Conservation (phyloP, 2,888 invertebrate species). For the Subacronicta megacephala region DNA sequence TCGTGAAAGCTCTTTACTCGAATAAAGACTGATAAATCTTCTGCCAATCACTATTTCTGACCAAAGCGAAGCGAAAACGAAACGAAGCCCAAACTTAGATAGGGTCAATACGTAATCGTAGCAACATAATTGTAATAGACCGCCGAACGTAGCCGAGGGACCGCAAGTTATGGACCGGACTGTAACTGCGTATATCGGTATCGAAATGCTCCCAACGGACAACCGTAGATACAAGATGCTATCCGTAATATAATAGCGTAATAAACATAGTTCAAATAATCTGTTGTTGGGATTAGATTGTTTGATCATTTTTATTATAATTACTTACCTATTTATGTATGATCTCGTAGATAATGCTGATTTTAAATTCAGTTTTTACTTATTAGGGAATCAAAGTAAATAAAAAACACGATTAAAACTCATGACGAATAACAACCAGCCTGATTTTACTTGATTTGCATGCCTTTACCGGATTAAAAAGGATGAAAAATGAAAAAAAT, state of each 20-base stretch:
- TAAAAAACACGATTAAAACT: too few relatives aligned
- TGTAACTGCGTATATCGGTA: slow-evolving; percentile 66
- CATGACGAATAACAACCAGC: too few relatives aligned
- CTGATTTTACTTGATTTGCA: too few relatives aligned
- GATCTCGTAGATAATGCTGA: too few relatives aligned
- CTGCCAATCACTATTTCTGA: too few relatives aligned
- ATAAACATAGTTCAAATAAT: slow-evolving; percentile 46
- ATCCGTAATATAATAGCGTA: slow-evolving; percentile 52
- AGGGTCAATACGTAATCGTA: slow-evolving; percentile 49
- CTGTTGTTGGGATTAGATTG: slow-evolving; percentile 12
- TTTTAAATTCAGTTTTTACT: too few relatives aligned
- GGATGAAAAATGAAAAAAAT: too few relatives aligned
- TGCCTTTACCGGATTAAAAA: too few relatives aligned
- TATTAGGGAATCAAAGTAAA: too few relatives aligned
- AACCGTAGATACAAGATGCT: slow-evolving; percentile 60
- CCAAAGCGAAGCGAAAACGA: neutral
- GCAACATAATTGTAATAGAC: slow-evolving; percentile 67
- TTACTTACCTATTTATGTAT: too few relatives aligned
- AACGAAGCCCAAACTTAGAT: slow-evolving; percentile 11
- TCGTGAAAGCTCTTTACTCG: too few relatives aligned
- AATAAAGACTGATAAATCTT: too few relatives aligned
- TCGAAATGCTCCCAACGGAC: slow-evolving; percentile 67
- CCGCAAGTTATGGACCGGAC: slow-evolving; percentile 65
- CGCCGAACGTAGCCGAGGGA: slow-evolving; percentile 65
- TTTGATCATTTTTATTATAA: neutral